Base-by-base conservation (phyloP, 1,140 invertebrate genomes). In the Brachionus rubens region DNA sequence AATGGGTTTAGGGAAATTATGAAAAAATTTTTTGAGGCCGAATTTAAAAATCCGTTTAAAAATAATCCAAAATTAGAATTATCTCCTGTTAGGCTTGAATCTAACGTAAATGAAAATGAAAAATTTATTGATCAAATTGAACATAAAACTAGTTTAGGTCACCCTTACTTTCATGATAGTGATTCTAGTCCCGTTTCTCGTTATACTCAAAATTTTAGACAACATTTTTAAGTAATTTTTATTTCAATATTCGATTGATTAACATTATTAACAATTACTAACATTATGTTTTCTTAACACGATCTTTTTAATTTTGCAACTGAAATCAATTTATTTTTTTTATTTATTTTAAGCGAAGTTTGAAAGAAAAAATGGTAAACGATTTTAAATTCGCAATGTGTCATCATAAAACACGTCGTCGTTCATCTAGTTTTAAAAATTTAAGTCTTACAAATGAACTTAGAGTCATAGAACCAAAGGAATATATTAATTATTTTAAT, bases 361-460 rank as follows among this genome's bases (percentile, higher is more conserved):
- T 70, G 28, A 70, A 36, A 70, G 65, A 70, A 4, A 70, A 30
- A 46, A 70, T 70, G 40, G n/a, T 47, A 14, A 28, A 50, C 3
- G 65, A 70, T 46, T 70, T 70, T 16, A 70, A 70, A 70, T 70
- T 70, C 19, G 65, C 65, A 70, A 70, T 70, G 41, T 70, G 65
- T 50, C 41, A 70, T 46, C 54, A 59, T 33, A 59, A 59, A 47
- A 50, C 47, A 16, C 43, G 43, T 46, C 43, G 46, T 46, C 26
- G 40, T 26, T 33, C 21, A 28, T 6, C 43, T 12, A 70, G 6
- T 30, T n/a, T 48, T 46, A 26, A 50, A 28, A 70, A 70, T 19
- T 70, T 47, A 12, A 43, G 46, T 50, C 19, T 70, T 46, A 50
- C 19, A 6, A 47, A 70, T 70, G 10, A 47, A 46, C 10, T 70